Percentiles rank a stretch among this genome's conserved stretches.
phyloP scores from a whole-genome alignment of 2,888 invertebrate species.

The Hypomecis atomaria region DNA sequence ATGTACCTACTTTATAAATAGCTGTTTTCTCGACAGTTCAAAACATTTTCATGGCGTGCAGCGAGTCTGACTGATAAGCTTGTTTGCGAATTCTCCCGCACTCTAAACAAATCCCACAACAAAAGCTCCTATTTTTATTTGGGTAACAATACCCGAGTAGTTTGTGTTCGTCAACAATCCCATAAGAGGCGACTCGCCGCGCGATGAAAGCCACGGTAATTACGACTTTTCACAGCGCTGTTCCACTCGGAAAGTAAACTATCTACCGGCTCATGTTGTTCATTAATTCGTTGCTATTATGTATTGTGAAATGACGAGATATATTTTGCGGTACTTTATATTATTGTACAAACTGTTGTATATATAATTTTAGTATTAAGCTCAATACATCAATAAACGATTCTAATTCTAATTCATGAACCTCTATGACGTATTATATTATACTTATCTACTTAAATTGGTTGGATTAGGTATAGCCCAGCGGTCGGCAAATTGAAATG shows the following conservation, averaged over 20 bases:
- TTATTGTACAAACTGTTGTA: no score
- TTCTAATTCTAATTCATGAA: no score
- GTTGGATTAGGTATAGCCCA: no score
- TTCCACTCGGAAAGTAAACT: slow-evolving; percentile 64
- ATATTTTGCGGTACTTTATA: no score
- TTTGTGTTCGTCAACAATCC: slow-evolving; percentile 62
- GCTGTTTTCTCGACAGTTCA: neutral
- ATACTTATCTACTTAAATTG: slow-evolving; percentile 39
- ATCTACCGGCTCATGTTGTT: slow-evolving; percentile 47
- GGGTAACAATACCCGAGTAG: slow-evolving; percentile 53
- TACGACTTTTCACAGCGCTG: slow-evolving; percentile 63
- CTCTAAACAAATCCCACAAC: slow-evolving; percentile 30
- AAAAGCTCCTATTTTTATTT: slow-evolving; percentile 48
- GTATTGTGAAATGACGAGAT: no score
- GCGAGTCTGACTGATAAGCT: slow-evolving; percentile 20
- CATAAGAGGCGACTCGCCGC: slow-evolving; percentile 57
- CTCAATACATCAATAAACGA: no score
- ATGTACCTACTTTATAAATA: no score
- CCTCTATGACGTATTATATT: slow-evolving; percentile 50
- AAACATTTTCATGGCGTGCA: slow-evolving; percentile 3
- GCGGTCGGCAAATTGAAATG: no score
- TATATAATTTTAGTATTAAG: no score
- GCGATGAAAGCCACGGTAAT: slow-evolving; percentile 71
- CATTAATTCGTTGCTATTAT: no score
- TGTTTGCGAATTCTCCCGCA: slow-evolving; percentile 29